These are phyloP conservation scores for Sebastes taczanowskii DNA, from an alignment of 2,797 vertebrate species.

Conservation along the genomic window DNA sequence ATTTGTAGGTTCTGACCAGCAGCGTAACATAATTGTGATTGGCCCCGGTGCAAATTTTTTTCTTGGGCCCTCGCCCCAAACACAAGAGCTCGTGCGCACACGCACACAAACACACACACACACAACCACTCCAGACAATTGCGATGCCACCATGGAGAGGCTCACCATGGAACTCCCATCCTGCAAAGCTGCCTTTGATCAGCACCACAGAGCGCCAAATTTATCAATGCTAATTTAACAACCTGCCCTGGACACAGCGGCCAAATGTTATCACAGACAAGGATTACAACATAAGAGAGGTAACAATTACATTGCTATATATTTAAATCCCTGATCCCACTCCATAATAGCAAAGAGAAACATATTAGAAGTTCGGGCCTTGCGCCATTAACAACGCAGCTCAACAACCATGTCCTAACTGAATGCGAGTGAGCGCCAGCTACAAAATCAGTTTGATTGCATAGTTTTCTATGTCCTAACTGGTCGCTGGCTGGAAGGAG, in stretches of 20 bases:
- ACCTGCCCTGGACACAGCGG: background rate
- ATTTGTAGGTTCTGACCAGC: conserved; percentile 40
- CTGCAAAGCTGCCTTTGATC: background rate
- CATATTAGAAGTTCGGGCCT: too few species aligned
- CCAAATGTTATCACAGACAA: background rate
- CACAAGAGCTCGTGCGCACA: background rate
- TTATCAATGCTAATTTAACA: background rate
- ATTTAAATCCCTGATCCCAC: too few species aligned
- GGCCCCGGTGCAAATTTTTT: background rate
- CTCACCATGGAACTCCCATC: background rate
- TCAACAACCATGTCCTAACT: too few species aligned
- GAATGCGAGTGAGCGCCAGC: too few species aligned
- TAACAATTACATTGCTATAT: background rate
- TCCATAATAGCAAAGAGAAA: too few species aligned
- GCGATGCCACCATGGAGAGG: background rate
- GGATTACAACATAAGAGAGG: background rate
- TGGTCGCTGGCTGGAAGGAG: too few species aligned
- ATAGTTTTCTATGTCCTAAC: too few species aligned
- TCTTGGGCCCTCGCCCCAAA: background rate
- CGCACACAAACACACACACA: background rate
- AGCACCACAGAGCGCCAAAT: background rate
- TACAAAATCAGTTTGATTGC: too few species aligned
- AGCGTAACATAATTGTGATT: background rate
- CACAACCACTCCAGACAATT: background rate
- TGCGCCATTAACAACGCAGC: too few species aligned